Percentiles rank a stretch among this genome's conserved stretches.
These are phyloP conservation scores for Petrocephalus schoutedeni DNA, from an alignment of 2,797 vertebrate species.

Conservation along the genomic window DNA sequence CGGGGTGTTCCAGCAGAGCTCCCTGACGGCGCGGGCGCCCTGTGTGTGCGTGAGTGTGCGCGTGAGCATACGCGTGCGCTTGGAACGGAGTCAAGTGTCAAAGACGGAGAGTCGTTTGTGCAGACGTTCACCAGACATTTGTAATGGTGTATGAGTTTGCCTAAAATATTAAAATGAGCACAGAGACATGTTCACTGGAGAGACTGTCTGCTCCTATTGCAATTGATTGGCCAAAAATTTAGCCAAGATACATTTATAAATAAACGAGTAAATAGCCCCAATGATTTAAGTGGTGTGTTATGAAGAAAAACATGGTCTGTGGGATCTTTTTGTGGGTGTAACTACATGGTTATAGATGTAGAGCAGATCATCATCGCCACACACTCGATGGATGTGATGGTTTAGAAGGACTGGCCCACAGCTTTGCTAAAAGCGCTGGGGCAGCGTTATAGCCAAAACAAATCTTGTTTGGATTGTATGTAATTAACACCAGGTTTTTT, in stretches of 20 bases:
- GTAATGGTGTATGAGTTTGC: constrained; percentile 1
- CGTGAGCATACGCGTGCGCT: neutral
- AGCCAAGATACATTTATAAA: neutral
- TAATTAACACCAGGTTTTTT: neutral
- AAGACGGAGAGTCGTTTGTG: neutral
- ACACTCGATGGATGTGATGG: neutral
- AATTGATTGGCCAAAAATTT: neutral
- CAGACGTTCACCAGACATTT: constrained; percentile 5
- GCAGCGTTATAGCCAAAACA: neutral
- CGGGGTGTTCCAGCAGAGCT: neutral
- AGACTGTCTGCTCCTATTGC: neutral
- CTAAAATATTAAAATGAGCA: constrained; percentile 2
- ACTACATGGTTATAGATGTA: neutral
- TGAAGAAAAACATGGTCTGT: constrained; percentile 5
- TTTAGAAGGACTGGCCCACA: neutral
- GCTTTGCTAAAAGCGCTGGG: neutral
- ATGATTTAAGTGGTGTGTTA: neutral
- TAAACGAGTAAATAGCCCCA: constrained; percentile 3
- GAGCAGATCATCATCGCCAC: neutral
- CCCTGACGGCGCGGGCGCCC: neutral
- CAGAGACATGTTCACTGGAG: neutral
- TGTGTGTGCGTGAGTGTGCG: neutral
- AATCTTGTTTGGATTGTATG: neutral
- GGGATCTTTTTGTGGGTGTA: neutral
- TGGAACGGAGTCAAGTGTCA: neutral